Evolutionary conservation across 2,888 invertebrate species (phyloP).

Genomic region (Hymenopus coronatus): DNA sequence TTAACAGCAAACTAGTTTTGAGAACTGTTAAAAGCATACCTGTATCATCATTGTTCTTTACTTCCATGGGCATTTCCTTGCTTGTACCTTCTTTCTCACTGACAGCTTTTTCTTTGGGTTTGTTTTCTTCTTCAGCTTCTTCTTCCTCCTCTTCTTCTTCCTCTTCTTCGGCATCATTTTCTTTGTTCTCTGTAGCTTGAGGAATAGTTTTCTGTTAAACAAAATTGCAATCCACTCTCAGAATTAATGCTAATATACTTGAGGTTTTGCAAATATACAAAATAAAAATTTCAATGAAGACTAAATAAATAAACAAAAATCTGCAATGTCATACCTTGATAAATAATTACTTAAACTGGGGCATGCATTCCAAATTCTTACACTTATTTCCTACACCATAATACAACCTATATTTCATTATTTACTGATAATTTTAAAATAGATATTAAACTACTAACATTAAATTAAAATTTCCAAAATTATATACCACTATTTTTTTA

Average conservation of each 20-base stretch:
- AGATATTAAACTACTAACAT: too few relatives aligned
- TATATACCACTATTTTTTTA: too few relatives aligned
- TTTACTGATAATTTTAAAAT: too few relatives aligned
- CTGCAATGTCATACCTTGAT: too few relatives aligned
- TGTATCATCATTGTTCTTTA: background rate
- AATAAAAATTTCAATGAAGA: background rate
- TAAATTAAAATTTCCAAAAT: too few relatives aligned
- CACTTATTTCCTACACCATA: too few relatives aligned
- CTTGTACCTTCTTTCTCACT: background rate
- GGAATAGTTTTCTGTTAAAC: background rate
- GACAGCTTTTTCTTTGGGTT: background rate
- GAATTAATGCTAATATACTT: background rate
- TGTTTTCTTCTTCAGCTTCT: background rate
- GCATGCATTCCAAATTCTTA: too few relatives aligned
- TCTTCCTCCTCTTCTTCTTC: constrained; percentile 35
- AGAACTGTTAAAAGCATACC: background rate
- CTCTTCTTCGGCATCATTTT: constrained; percentile 27
- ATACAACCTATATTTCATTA: too few relatives aligned
- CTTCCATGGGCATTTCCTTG: background rate
- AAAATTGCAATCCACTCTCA: background rate
- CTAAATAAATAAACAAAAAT: too few relatives aligned
- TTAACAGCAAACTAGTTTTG: too few relatives aligned
- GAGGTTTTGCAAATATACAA: background rate
- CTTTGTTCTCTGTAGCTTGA: background rate
- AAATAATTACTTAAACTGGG: too few relatives aligned